Base-by-base conservation (phyloP, 2,888 invertebrate genomes). In the Tetheella fluctuosa region DNA sequence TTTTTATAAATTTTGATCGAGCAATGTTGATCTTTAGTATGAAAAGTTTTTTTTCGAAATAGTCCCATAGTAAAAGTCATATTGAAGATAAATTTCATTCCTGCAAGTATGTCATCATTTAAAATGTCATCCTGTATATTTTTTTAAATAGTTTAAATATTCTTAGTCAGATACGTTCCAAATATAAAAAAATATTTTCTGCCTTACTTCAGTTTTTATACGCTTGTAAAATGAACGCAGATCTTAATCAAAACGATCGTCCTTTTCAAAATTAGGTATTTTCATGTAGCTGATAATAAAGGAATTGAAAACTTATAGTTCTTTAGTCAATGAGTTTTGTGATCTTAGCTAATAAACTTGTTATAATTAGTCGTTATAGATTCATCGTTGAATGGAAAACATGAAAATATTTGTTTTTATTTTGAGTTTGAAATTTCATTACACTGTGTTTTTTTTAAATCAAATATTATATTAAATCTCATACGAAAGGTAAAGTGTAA, bases 271-370 rank as follows among this genome's bases (percentile, higher is more conserved):
- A 17, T 17, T 28, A 54, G 54, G 17, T 30, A 28, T n/a, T n/a
- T 80, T 67, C 74, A 74, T 67, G 54, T 84, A 84, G 80, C 71
- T 73, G 83, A 70, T 79, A 84, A 77, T 78, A 78, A 88, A 83
- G 89, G 89, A 90, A 89, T 90, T 89, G 89, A 90, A 81, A 71
- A 71, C 48, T 48, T 48, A 42, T 85, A 85, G 85, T 71, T 83
- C 76, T 84, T 76, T 89, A 89, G 88, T 89, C 85, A 89, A 87
- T 88, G 80, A 79, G 79, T 87, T 81, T 84, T 89, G 89, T 90
- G 90, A 90, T 90, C 84, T 82, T 89, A 86, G 84, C n/a, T 77
- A 80, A 74, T 74, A 23, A 70, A 79, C 71, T 77, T 70, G 76
- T 80, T 77, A 73, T 73, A 76, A 69, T 63, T 80, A 76, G 74